Evolutionary conservation across 2,888 invertebrate species (phyloP), one percentile per base, ranked within the genome.

Genomic region (Quadriops clusia): DNA sequence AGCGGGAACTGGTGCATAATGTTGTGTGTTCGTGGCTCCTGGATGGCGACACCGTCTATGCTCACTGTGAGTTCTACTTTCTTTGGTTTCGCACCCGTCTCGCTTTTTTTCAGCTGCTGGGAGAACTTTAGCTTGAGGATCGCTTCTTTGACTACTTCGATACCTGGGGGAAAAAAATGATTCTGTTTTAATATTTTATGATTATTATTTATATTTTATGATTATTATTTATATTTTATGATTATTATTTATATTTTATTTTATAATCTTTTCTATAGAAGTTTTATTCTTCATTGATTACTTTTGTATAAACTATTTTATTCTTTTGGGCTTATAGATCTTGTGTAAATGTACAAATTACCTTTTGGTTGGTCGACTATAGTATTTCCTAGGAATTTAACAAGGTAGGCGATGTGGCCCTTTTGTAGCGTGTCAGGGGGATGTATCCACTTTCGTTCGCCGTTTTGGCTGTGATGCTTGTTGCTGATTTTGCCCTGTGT

Each of bases 41-140:
- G 73, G 48, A 97, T 84, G 32, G 91, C 90, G 26, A 97, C 91
- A 23, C 94, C 95, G 65, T 97, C 93, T 30, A 93, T 85, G 31
- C 93, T 95, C 40, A 97, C 87, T n/a, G 93, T 93, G 42, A 97
- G 75, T 60, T 95, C 95, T 9, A 89, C 84, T 58, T 86, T 86
- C 51, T 82, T 77, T 58, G 84, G 77, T 61, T 94, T 94, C 46
- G 84, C 82, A 23, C 87, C 91, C 41, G 86, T 80, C 51, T 90
- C 85, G 32, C 86, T 84, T 54, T 91, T 89, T 56, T 84, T 81
- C 49, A 93, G 67, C 54, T 91, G 91, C 53, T 93, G 87, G 39
- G 82, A 83, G 61, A 95, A 93, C 63, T 91, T 87, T 44, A 97
- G 70, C 56, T 94, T 93, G 50, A 91, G 77, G 51, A 97, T 95